These are phyloP conservation scores for Amphilophus citrinellus DNA, from an alignment of 2,113 vertebrate genomes.

Conservation along the genomic window DNA sequence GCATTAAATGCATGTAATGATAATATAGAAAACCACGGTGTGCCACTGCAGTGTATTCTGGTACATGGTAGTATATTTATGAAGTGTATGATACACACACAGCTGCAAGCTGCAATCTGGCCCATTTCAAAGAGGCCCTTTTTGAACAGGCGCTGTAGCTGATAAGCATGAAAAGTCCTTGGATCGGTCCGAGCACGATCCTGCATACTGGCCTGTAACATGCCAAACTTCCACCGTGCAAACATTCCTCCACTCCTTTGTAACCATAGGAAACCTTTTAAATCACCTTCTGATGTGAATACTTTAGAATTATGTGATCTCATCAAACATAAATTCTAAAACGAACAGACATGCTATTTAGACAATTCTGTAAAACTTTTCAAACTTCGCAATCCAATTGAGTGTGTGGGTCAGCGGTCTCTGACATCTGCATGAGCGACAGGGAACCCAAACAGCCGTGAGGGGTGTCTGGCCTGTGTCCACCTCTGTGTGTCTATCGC, in stretches of 20 bases:
- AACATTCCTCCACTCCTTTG: neutral
- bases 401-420: slow-evolving; percentile 16
- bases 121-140: neutral
- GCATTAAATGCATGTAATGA: neutral
- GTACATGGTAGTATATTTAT: neutral
- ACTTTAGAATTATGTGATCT: neutral
- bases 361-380: neutral
- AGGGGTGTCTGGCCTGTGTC: slow-evolving; percentile 62
- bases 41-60: no score
- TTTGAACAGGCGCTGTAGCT: neutral
- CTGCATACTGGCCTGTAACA: neutral
- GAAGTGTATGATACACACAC: neutral
- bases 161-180: neutral
- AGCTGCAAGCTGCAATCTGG: neutral
- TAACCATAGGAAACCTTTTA: neutral
- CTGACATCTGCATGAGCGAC: slow-evolving; percentile 36
- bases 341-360: neutral
- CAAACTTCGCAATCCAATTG: neutral
- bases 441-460: slow-evolving; percentile 55
- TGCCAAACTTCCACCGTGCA: neutral
- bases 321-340: neutral
- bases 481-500: slow-evolving; percentile 48
- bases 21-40: neutral
- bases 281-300: neutral
- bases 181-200: neutral